Base-by-base conservation (phyloP, 23 tunicate genomes). In the Ascidia mentula region DNA sequence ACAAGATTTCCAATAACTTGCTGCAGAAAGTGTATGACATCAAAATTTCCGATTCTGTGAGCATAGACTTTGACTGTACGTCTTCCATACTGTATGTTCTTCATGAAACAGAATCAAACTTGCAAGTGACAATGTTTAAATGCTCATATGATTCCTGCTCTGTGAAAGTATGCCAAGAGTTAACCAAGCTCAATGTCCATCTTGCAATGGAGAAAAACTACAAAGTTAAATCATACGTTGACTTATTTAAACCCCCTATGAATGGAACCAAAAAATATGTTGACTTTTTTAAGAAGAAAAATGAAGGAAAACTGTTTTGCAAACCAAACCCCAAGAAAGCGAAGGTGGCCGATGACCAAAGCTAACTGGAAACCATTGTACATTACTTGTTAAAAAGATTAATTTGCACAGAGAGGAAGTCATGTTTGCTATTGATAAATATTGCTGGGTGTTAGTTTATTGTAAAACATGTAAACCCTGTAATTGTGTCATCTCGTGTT, bases 191-290 rank as follows among this genome's bases (percentile, higher is more conserved):
- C 22, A 53, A 53, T 9, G 65, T 20, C 28, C 22, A 9, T 20
- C 22, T 53, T 9, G 65, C 65, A 53, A 6, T 3, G 13, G 74
- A 70, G 32, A n/a, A n/a, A n/a, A 33, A 30, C 18, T 70, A 30
- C 32, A 70, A 26, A 42, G 37, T 30, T 13, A 77, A 77, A 37
- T 5, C 35, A 30, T 79, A 86, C 59, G 45, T 46, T 60, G 80
- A 86, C 36, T 33, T 86, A 6, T 86, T 79, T 38, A 86, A 86
- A 39, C 36, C 61, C 15, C 69, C 82, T 39, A 40, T 86, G 37
- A 73, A 82, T 37, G 90, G 90, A 8, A 72, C 72, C 37, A 74
- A 75, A 20, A 74, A 75, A 22, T 86, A 86, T 74, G 90, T 78
- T 9, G 80, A 78, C 72, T 86, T 86, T 59, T 74, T 72, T 40